Evolutionary conservation across 1,140 invertebrate species (phyloP).

Genomic region (Diabrotica virgifera): DNA sequence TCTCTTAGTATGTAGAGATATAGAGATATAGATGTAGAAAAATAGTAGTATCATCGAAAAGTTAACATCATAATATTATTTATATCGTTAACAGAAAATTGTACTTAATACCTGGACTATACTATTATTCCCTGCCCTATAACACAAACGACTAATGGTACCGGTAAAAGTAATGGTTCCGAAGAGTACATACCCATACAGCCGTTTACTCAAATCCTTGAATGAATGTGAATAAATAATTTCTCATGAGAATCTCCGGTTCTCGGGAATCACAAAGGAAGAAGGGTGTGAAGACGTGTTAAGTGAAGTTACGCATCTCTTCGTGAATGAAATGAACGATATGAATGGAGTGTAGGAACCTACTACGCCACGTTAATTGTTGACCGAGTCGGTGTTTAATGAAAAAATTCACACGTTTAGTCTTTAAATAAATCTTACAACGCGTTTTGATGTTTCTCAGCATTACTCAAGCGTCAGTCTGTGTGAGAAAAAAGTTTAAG

Average conservation of each 20-base stretch:
- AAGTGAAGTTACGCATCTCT: slow-evolving; percentile 9
- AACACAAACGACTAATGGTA: too few relatives aligned
- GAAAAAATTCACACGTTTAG: slow-evolving; percentile 2
- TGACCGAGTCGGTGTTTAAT: neutral
- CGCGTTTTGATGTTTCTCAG: too few relatives aligned
- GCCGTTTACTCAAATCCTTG: neutral
- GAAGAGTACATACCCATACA: neutral
- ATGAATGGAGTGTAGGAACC: neutral
- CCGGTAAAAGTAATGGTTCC: too few relatives aligned
- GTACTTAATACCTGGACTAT: too few relatives aligned
- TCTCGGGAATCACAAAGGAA: slow-evolving; percentile 9
- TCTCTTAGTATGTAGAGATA: too few relatives aligned
- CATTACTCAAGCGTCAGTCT: too few relatives aligned
- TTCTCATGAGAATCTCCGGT: slow-evolving; percentile 14
- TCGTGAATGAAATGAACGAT: slow-evolving; percentile 1
- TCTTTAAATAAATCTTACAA: neutral
- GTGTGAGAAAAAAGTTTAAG: too few relatives aligned
- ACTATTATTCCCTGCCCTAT: too few relatives aligned
- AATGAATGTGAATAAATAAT: slow-evolving; percentile 1
- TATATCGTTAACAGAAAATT: too few relatives aligned
- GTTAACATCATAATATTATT: too few relatives aligned
- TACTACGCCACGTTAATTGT: neutral
- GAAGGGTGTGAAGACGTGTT: slow-evolving; percentile 14
- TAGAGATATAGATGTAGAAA: too few relatives aligned
- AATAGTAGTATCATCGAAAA: too few relatives aligned